Percentiles rank a stretch among this genome's conserved stretches.
These are phyloP conservation scores for Rhaphigaster nebulosa DNA, from an alignment of 2,888 invertebrate genomes.

Conservation along the genomic window DNA sequence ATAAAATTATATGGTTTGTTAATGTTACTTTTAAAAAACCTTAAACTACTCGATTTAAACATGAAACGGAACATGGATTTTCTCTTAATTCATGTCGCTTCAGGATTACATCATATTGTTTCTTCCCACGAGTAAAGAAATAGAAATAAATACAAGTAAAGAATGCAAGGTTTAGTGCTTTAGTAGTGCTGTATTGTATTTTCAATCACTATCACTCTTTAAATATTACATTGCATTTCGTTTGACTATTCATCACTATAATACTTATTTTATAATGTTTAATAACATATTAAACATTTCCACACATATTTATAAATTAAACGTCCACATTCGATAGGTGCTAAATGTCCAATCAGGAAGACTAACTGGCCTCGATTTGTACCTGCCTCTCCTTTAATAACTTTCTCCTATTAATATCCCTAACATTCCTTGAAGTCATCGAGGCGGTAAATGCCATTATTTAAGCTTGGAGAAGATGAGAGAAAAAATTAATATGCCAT, in stretches of 20 bases:
- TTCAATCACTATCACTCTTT: neutral
- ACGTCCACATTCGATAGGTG: conserved; percentile 1
- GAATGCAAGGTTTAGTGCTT: neutral
- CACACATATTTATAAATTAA: neutral
- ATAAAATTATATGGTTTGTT: neutral
- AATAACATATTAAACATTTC: neutral
- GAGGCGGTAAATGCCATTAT: conserved; percentile 31
- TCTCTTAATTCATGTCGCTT: too few species aligned
- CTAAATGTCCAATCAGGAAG: conserved; percentile 10
- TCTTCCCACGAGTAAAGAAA: neutral
- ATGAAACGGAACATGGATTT: neutral
- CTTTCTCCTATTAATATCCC: conserved; percentile 40
- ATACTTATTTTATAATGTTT: neutral
- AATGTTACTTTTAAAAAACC: neutral
- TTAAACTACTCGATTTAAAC: neutral
- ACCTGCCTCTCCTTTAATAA: conserved; percentile 34
- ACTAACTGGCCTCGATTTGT: conserved; percentile 19
- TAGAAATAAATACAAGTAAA: neutral
- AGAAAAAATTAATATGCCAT: conserved; percentile 39
- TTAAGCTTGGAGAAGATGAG: conserved; percentile 5
- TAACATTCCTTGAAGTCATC: conserved; percentile 34
- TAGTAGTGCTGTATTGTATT: too few species aligned
- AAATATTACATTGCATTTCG: neutral
- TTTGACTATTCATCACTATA: neutral
- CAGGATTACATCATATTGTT: neutral